A percentile compares a stretch with the other conserved stretches of the same genome.
phyloP scores from a whole-genome alignment of 2,113 vertebrate genomes.

The Clarias magur region DNA sequence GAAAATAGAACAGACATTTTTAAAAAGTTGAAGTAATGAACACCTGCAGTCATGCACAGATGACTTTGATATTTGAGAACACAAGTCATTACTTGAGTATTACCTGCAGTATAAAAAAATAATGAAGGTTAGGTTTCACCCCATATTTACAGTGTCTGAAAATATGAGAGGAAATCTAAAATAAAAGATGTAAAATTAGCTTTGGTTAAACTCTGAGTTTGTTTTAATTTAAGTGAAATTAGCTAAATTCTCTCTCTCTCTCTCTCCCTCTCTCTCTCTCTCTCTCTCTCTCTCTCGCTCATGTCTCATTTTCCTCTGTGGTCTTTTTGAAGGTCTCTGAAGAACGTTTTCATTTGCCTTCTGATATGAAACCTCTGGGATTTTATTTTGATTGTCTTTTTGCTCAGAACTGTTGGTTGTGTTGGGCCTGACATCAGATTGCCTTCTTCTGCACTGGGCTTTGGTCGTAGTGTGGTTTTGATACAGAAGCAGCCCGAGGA shows the following conservation, averaged over 20 bases:
- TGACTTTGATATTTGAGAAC: background rate
- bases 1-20: background rate
- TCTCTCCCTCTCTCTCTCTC: background rate
- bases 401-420: constrained; percentile 11
- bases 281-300: constrained; percentile 4
- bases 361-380: background rate
- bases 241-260: background rate
- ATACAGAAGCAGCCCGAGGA: constrained; percentile 24
- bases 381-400: constrained; percentile 7
- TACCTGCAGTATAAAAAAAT: background rate
- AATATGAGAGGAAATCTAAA: background rate
- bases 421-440: constrained; percentile 10
- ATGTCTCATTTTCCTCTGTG: background rate
- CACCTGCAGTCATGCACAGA: background rate
- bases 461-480: constrained; percentile 21
- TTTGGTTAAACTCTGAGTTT: background rate
- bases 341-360: constrained; percentile 12
- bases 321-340: background rate
- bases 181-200: background rate
- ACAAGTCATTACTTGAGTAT: background rate
- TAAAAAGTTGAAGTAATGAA: background rate
- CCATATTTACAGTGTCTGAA: background rate
- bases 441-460: background rate
- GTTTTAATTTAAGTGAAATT: background rate
- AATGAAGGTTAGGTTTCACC: background rate